These are phyloP conservation scores for Chitala chitala DNA, from an alignment of 2,113 vertebrate species.

Conservation along the genomic window DNA sequence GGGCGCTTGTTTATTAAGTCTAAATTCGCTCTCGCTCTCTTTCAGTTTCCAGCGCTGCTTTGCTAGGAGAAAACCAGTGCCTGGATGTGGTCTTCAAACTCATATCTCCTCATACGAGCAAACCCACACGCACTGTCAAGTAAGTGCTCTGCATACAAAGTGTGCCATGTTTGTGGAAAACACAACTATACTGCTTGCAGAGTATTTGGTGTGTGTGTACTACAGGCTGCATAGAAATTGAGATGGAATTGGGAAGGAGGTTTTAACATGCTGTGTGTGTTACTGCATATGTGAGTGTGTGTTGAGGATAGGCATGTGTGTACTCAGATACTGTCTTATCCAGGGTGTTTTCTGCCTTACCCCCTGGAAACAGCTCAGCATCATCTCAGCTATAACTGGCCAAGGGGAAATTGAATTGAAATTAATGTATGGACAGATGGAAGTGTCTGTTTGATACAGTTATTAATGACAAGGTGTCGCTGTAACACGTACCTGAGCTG, in stretches of 20 bases:
- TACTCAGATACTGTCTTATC: too few species aligned
- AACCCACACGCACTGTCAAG: slow-evolving; percentile 67
- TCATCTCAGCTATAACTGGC: too few species aligned
- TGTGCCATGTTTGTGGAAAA: too few species aligned
- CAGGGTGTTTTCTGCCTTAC: too few species aligned
- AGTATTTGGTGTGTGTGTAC: too few species aligned
- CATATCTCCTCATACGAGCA: slow-evolving; percentile 71
- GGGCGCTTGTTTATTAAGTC: not conserved
- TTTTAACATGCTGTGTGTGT: not conserved
- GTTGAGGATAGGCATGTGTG: too few species aligned
- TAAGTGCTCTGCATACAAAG: slow-evolving; percentile 51
- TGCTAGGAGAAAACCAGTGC: slow-evolving; percentile 74
- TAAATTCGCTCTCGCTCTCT: not conserved
- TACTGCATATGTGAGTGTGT: not conserved
- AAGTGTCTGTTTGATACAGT: not conserved
- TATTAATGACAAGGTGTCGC: too few species aligned
- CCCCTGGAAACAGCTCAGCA: too few species aligned
- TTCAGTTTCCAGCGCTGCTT: slow-evolving; percentile 71
- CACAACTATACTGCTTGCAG: too few species aligned
- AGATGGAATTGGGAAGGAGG: not conserved
- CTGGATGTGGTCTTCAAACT: slow-evolving; percentile 77
- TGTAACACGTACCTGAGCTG: too few species aligned
- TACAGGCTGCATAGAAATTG: too few species aligned
- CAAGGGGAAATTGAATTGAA: not conserved
- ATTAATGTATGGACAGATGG: not conserved